These are phyloP conservation scores for Misgurnus anguillicaudatus DNA, from an alignment of 2,113 vertebrate genomes.

Conservation along the genomic window DNA sequence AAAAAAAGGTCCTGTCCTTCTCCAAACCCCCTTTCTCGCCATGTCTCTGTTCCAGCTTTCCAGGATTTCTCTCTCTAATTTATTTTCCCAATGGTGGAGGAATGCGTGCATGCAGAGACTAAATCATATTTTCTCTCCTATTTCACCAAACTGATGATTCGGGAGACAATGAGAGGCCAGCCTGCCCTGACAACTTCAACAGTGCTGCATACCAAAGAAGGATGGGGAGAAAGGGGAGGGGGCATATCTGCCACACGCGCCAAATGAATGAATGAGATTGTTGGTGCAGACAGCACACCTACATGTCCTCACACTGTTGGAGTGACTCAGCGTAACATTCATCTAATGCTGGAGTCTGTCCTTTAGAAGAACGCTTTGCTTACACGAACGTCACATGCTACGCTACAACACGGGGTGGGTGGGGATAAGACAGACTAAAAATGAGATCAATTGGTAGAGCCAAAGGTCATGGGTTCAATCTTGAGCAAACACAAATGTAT, in stretches of 20 bases:
- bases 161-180: conserved; percentile 38
- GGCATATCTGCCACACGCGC: conserved; percentile 5
- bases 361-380: neutral
- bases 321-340: conserved; percentile 1
- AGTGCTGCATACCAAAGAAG: conserved; percentile 49
- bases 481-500: no score
- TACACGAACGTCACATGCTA: neutral
- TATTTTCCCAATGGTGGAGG: conserved; percentile 23
- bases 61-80: conserved; percentile 21
- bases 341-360: neutral
- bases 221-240: conserved; percentile 5
- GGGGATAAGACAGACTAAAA: no score
- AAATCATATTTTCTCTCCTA: conserved; percentile 60
- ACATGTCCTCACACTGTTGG: neutral
- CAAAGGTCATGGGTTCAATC: no score
- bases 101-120: conserved; percentile 46
- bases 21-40: neutral
- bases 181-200: conserved; percentile 50
- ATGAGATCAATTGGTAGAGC: no score
- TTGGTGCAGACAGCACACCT: neutral
- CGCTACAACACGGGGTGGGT: no score
- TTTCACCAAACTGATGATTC: conserved; percentile 54
- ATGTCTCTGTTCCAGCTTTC: conserved; percentile 1
- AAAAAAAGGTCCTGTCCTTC: conserved; percentile 38
- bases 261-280: neutral